These are phyloP conservation scores for Mythimna ferrago DNA, from an alignment of 2,888 invertebrate species.

Conservation along the genomic window DNA sequence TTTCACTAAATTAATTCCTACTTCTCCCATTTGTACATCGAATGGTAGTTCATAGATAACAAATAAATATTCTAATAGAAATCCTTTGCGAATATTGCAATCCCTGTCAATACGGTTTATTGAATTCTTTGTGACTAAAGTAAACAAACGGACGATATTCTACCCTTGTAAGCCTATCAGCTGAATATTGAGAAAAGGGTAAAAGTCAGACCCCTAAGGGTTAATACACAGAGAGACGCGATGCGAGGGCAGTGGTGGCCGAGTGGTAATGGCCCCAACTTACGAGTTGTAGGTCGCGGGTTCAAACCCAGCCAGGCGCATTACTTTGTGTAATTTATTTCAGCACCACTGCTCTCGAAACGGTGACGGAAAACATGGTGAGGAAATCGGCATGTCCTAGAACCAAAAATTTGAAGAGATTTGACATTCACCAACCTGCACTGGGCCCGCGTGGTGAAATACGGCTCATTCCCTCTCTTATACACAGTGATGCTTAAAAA, in stretches of 20 bases:
- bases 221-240: not conserved
- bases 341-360: too few relatives aligned
- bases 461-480: too few relatives aligned
- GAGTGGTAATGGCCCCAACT: too few relatives aligned
- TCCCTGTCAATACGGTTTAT: conserved; percentile 54
- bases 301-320: too few relatives aligned
- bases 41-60: conserved; percentile 29
- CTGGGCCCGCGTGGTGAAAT: too few relatives aligned
- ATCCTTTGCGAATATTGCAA: conserved; percentile 44
- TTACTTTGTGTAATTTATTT: too few relatives aligned
- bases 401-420: too few relatives aligned
- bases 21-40: not conserved
- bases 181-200: conserved; percentile 48
- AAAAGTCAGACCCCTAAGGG: conserved; percentile 34
- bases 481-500: not conserved
- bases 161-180: conserved; percentile 62
- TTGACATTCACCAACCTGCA: too few relatives aligned
- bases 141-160: conserved; percentile 44
- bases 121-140: conserved; percentile 61
- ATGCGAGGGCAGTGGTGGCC: too few relatives aligned
- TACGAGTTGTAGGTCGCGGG: too few relatives aligned
- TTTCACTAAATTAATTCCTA: not conserved
- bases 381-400: too few relatives aligned
- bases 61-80: conserved; percentile 44
- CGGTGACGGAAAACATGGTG: too few relatives aligned